A percentile compares a stretch with the other conserved stretches of the same genome.
These are phyloP conservation scores for Drosophila mulleri DNA, from an alignment of 2,888 invertebrate genomes.

Conservation along the genomic window DNA sequence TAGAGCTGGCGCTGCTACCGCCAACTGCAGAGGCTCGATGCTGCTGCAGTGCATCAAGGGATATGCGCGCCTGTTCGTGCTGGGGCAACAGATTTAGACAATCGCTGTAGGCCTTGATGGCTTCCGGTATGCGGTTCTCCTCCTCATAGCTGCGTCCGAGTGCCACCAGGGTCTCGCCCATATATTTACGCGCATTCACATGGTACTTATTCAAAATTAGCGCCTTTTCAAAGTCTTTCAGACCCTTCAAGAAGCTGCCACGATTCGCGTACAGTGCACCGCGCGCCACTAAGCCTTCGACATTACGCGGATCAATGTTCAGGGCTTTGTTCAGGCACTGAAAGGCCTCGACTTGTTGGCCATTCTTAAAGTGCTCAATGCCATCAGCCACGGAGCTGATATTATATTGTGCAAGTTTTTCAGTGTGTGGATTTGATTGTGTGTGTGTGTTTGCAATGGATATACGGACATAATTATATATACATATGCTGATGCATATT, in stretches of 20 bases:
- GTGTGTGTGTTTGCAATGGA: slow-evolving; percentile 28
- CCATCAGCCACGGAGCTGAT: slow-evolving; percentile 94
- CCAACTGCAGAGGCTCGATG: slow-evolving; percentile 37
- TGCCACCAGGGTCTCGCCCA: slow-evolving; percentile 96
- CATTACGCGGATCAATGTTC: slow-evolving; percentile 95
- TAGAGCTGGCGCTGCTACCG: slow-evolving; percentile 10
- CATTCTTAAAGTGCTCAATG: slow-evolving; percentile 96
- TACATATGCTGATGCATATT: slow-evolving; percentile 9
- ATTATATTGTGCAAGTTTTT: neutral
- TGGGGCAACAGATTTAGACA: slow-evolving; percentile 93
- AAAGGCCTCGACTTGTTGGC: slow-evolving; percentile 96
- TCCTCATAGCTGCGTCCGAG: slow-evolving; percentile 95
- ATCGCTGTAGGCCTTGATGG: slow-evolving; percentile 93
- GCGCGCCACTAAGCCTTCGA: slow-evolving; percentile 95
- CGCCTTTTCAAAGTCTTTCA: slow-evolving; percentile 97
- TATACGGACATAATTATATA: slow-evolving; percentile 36
- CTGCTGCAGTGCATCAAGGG: slow-evolving; percentile 92
- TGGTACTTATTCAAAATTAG: slow-evolving; percentile 95
- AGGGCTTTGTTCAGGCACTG: slow-evolving; percentile 97
- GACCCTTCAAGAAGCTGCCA: slow-evolving; percentile 96
- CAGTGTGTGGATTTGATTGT: neutral
- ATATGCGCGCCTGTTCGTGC: slow-evolving; percentile 94
- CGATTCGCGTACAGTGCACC: slow-evolving; percentile 97
- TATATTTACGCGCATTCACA: slow-evolving; percentile 96
- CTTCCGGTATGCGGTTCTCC: slow-evolving; percentile 93